Evolutionary conservation across 2,797 vertebrate species (phyloP).

Genomic region (Mergus octosetaceus): DNA sequence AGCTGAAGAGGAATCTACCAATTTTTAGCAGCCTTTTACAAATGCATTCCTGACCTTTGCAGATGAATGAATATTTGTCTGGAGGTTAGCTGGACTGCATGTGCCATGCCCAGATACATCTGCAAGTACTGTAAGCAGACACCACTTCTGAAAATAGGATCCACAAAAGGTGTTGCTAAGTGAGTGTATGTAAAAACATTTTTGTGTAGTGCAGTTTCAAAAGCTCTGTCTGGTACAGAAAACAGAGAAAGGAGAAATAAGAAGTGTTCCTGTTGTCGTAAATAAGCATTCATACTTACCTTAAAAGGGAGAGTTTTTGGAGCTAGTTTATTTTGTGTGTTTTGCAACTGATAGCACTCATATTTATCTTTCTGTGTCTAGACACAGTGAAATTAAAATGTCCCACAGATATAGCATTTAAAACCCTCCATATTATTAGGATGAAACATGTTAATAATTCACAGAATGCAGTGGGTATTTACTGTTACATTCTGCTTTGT

Average conservation of each 20-base stretch:
- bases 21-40: background rate
- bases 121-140: constrained; percentile 41
- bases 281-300: background rate
- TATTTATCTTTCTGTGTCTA: background rate
- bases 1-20: background rate
- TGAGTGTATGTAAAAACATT: constrained; percentile 9
- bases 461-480: background rate
- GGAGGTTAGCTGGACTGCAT: background rate
- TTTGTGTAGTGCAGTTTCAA: background rate
- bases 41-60: background rate
- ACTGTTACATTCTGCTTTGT: background rate
- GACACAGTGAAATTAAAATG: background rate
- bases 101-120: background rate
- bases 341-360: background rate
- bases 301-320: background rate
- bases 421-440: background rate
- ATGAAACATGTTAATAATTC: background rate
- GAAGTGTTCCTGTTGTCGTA: background rate
- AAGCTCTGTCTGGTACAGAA: background rate
- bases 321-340: background rate
- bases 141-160: constrained; percentile 18
- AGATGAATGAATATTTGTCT: background rate
- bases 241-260: background rate
- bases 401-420: background rate
- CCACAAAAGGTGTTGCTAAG: constrained; percentile 49